Evolutionary conservation across 2,113 vertebrate species (phyloP).

Genomic region (Nannospalax galili): DNA sequence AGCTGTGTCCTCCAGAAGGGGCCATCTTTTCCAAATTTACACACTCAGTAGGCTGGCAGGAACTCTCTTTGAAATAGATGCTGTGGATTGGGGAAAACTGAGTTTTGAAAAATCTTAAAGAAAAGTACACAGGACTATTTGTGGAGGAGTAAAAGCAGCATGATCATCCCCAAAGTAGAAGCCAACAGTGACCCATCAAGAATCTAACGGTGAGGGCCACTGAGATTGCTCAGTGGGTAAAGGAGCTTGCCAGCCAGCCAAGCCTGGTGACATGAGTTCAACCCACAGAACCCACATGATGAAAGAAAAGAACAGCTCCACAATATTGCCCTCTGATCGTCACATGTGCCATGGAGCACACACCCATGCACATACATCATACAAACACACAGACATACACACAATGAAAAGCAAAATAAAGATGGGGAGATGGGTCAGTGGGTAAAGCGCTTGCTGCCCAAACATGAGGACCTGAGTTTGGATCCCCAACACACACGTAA

Average conservation of each 20-base stretch:
- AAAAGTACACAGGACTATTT: background rate
- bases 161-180: background rate
- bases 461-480: background rate
- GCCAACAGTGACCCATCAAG: background rate
- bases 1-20: background rate
- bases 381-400: no score
- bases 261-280: background rate
- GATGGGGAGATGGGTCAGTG: background rate
- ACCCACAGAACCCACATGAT: background rate
- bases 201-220: background rate
- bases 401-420: background rate
- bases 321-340: background rate
- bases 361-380: background rate
- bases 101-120: background rate
- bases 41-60: background rate
- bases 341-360: rapidly evolving
- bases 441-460: background rate
- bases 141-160: background rate
- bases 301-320: background rate
- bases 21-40: background rate
- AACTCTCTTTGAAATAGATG: background rate
- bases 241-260: background rate
- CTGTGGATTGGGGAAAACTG: background rate
- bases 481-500: background rate
- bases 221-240: background rate